These are phyloP conservation scores for Dicaeum eximium DNA, from an alignment of 2,113 vertebrate genomes.

Conservation along the genomic window DNA sequence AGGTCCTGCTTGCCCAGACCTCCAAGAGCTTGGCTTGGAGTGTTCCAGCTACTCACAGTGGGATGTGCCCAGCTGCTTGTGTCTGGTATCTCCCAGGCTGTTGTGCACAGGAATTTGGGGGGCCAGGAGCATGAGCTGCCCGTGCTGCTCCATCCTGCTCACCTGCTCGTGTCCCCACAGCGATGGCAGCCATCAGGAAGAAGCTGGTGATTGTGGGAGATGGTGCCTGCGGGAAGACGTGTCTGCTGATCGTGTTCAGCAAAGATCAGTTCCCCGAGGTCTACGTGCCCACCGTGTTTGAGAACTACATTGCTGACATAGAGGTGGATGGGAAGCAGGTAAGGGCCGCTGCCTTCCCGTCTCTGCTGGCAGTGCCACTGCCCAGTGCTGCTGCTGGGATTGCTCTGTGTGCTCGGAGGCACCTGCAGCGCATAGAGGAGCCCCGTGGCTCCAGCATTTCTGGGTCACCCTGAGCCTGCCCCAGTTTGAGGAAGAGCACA, in stretches of 20 bases:
- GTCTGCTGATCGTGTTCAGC: slow-evolving; percentile 96
- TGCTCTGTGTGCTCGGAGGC: accelerated
- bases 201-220: slow-evolving; percentile 98
- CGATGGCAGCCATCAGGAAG: slow-evolving; percentile 96
- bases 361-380: not conserved
- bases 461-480: not conserved
- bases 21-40: accelerated
- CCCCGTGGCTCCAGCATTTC: accelerated
- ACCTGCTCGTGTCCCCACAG: slow-evolving; percentile 42
- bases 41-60: not conserved
- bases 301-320: slow-evolving; percentile 98
- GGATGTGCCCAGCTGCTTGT: not conserved
- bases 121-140: not conserved
- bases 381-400: accelerated
- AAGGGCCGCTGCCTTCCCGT: accelerated
- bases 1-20: not conserved
- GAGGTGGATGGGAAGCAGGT: slow-evolving; percentile 98
- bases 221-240: slow-evolving; percentile 95
- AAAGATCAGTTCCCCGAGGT: slow-evolving; percentile 98
- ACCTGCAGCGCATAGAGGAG: accelerated
- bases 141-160: not conserved
- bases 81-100: not conserved
- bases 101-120: accelerated
- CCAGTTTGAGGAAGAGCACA: not conserved
- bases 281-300: slow-evolving; percentile 95